Evolutionary conservation across 2,113 vertebrate genomes (phyloP), one percentile per base, ranked within the genome.

Genomic region (Lutjanus erythropterus): DNA sequence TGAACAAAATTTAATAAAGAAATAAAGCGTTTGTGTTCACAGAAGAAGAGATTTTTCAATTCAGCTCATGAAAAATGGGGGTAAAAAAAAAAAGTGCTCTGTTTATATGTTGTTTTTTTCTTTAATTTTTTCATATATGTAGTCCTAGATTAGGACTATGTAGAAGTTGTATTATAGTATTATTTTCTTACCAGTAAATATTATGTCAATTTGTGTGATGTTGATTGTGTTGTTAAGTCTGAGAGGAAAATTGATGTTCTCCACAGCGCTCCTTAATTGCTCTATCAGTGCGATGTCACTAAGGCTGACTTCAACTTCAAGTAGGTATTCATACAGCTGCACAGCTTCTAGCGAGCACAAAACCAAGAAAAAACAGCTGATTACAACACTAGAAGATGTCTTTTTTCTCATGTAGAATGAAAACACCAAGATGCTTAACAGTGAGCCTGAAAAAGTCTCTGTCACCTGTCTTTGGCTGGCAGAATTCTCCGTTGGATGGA

Each of bases 401-500:
- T 21, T 35, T 8, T 37, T 53, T 55, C 46, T 12, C 3, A 39
- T 18, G n/a, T 4, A 4, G 14, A 44, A 50, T 41, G 0, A 14
- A 69, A 44, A 33, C 25, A 23, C 18, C 6, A 41, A 62, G 10
- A 50, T 23, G 2, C 33, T n/a, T 29, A 25, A 19, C 37, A 47
- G 25, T 27, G 19, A n/a, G 11, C 25, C 25, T 46, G 12, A 21
- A n/a, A 41, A 50, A 35, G 71, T 12, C 15, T 46, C 14, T 2
- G 9, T 86, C 8, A 89, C 82, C 84, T 77, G 41, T 60, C 23
- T 64, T 70, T 23, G 71, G 77, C 29, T 87, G 78, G 60, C 93
- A 95, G 86, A 76, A 90, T 12, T 73, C 59, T n/a, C 91, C 90
- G 29, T 83, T 73, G 12, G 50, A 10, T 21, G 92, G 93, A n/a